phyloP scores from a whole-genome alignment of 2,888 invertebrate species.

The Conistra vaccinii region DNA sequence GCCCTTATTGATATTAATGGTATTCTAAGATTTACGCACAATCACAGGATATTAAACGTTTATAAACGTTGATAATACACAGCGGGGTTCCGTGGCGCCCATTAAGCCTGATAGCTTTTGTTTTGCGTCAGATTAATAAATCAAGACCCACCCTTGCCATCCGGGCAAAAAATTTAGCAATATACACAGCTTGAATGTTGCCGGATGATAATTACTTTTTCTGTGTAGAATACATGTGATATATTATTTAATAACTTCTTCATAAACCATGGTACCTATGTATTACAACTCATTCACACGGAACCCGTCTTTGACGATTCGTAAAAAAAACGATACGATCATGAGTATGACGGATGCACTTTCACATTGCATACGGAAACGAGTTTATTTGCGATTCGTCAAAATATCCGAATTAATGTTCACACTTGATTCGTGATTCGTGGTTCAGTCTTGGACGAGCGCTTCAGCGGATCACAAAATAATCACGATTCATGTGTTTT shows the following conservation, averaged over 20 bases:
- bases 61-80: conserved; percentile 63
- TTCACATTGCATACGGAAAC: too few species aligned
- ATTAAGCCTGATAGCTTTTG: conserved; percentile 65
- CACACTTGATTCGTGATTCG: too few species aligned
- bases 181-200: conserved; percentile 46
- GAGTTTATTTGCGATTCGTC: too few species aligned
- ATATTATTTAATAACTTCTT: background rate
- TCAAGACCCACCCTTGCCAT: conserved; percentile 48
- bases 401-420: too few species aligned
- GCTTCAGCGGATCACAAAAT: too few species aligned
- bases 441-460: too few species aligned
- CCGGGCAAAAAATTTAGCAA: conserved; percentile 51
- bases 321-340: too few species aligned
- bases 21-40: conserved; percentile 64
- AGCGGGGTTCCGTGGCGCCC: conserved; percentile 55
- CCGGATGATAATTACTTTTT: conserved; percentile 46
- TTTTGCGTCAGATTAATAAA: conserved; percentile 63
- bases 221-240: background rate
- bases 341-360: too few species aligned
- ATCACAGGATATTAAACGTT: conserved; percentile 64
- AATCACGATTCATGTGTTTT: too few species aligned
- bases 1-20: conserved; percentile 63
- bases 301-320: too few species aligned
- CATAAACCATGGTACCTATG: too few species aligned
- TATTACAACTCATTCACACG: too few species aligned